Conservation (phyloP, 2,888 invertebrate genomes). For the Oligia latruncula region DNA sequence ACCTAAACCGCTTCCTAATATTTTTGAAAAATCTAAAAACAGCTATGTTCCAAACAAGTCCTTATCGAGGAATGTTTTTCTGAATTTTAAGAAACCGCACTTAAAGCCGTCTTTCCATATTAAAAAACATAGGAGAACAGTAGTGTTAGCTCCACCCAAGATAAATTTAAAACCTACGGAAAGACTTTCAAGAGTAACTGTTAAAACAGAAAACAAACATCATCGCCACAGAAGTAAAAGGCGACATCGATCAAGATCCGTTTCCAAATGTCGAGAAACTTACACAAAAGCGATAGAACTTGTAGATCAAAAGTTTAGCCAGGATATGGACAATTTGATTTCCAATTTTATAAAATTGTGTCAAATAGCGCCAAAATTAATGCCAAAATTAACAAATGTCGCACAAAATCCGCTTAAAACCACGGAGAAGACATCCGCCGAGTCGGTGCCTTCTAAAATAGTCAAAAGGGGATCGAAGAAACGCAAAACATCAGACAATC, state of each 20-base stretch:
- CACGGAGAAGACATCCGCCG: constrained; percentile 89
- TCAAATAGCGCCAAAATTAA: constrained; percentile 85
- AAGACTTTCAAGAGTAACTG: constrained; percentile 83
- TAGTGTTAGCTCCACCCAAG: constrained; percentile 87
- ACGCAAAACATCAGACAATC: constrained; percentile 91
- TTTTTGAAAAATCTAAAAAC: constrained; percentile 87
- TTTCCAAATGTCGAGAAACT: constrained; percentile 86
- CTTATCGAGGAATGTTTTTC: constrained; percentile 85
- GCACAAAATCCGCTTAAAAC: constrained; percentile 77
- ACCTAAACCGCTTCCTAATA: constrained; percentile 80
- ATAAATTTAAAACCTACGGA: constrained; percentile 86
- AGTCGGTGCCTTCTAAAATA: constrained; percentile 79
- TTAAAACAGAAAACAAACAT: constrained; percentile 87
- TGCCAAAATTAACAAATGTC: constrained; percentile 70
- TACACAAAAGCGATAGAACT: constrained; percentile 92
- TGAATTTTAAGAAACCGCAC: constrained; percentile 86
- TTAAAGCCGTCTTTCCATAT: constrained; percentile 84
- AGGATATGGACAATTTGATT: constrained; percentile 86
- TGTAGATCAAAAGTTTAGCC: constrained; percentile 87
- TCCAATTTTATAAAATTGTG: constrained; percentile 86
- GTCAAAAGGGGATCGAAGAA: constrained; percentile 93
- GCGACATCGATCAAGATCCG: constrained; percentile 86
- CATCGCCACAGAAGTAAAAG: constrained; percentile 87
- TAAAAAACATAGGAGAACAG: constrained; percentile 90
- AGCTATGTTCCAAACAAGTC: constrained; percentile 86